Base-by-base conservation (phyloP, 2,113 vertebrate species). In the Oreotrochilus melanogaster region DNA sequence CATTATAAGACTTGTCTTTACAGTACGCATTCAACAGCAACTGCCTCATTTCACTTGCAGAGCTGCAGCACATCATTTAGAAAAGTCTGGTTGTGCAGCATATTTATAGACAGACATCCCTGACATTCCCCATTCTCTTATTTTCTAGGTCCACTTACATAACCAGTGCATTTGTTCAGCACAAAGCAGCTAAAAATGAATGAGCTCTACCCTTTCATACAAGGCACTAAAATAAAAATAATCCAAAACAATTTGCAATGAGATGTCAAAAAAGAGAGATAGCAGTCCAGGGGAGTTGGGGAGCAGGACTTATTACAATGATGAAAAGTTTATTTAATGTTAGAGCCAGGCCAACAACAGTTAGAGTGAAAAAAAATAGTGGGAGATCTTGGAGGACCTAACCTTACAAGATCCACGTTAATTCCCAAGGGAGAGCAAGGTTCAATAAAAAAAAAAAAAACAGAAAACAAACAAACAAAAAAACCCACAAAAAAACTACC, bases 1-100 rank as follows among this genome's bases (percentile, higher is more conserved):
- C 78, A 58, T 79, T 95, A 51, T 48, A 95, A 96, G 94, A 76
- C 79, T 96, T 94, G 72, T 25, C 57, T 91, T 71, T 95, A 82
- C 61, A 83, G 73, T 35, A 61, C 14, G 33, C 50, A 56, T 93
- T 93, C 35, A 45, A 70, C 58, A 56, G 22, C 73, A 50, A 85
- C 39, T 58, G 69, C 30, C 84, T 53, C 80, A 84, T 73, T 97
- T 96, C 70, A 78, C 67, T 94, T 86, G 54, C 64, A 90, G 86
- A 71, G 85, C 1, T 7, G 65, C 9, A 89, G 84, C 19, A 39
- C 39, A 85, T 80, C 70, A 47, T 78, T 79, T 69, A 61, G 79
- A 85, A 96, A 96, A 92, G 72, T 85, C 96, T 72, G n/a, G 35
- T 48, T 93, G 69, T 81, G 67, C 11, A 67, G 75, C 35, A 11